Evolutionary conservation across 2,113 vertebrate genomes (phyloP), one percentile per base, ranked within the genome.

Genomic region (Macquaria ambigua): DNA sequence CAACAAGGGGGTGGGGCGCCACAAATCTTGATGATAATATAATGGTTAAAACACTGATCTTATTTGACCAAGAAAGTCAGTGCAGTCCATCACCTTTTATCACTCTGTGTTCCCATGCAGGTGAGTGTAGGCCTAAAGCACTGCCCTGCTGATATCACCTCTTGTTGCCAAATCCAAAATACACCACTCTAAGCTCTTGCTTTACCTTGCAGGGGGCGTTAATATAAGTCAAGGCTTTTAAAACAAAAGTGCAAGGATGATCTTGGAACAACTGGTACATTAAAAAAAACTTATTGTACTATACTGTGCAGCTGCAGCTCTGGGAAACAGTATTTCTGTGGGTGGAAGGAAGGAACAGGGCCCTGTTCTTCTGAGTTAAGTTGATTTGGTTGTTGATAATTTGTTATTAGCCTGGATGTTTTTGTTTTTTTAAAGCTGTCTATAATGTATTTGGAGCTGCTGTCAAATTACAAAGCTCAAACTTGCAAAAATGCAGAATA

Each of bases 251-350:
- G 15, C 12, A 63, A 37, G n/a, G 55, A 69, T 31, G 15, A 59
- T 73, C n/a, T 78, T 50, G 10, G 16, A 81, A 66, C 46, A 74
- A 74, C 34, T 64, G 34, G 15, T 39, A 10, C 50, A 52, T 56
- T 1, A 4, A 55, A 77, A 46, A 71, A 55, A 21, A n/a, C 23
- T 23, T 37, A 28, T 8, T 34, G 31, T 34, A 34, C 21, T 11
- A n/a, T 28, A 9, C 43, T 64, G 20, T 75, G 70, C 46, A 34
- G 64, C 64, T 74, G 69, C 84, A 81, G 81, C 20, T 58, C 25
- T 37, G 48, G 23, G 20, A 68, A 84, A 58, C 61, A 64, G 59
- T 37, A 34, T 28, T 50, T 56, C 25, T 81, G 64, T 75, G 64
- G 58, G 41, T 31, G 39, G 39, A 81, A 25, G 48, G 37, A 81